Conservation (phyloP, 2,113 vertebrate species). For the Menura novaehollandiae region DNA sequence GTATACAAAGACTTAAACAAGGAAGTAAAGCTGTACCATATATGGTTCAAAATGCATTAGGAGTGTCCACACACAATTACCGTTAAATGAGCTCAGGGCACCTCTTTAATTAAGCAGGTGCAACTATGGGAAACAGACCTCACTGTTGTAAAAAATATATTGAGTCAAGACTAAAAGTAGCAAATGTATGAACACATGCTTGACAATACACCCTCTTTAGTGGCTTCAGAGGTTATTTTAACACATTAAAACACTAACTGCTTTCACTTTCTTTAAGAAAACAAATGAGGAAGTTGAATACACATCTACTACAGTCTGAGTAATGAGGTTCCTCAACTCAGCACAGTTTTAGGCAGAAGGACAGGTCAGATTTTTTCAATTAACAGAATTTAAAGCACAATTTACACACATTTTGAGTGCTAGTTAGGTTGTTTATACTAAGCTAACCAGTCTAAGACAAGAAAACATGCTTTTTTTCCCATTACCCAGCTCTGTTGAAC, state of each 20-base stretch:
- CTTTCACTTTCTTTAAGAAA: slow-evolving; percentile 39
- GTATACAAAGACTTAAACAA: not conserved
- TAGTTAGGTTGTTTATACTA: not conserved
- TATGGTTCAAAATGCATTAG: not conserved
- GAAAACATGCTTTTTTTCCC: not conserved
- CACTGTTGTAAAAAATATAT: not conserved
- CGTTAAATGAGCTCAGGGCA: not conserved
- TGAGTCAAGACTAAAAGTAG: not conserved
- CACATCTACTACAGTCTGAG: not conserved
- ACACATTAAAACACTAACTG: not conserved
- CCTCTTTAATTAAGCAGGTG: not conserved
- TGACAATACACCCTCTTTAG: not conserved
- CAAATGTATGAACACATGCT: not conserved
- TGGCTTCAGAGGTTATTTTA: not conserved
- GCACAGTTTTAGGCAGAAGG: not conserved
- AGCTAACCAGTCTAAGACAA: not conserved
- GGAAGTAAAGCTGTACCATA: not conserved
- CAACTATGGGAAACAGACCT: not conserved
- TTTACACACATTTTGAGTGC: not conserved
- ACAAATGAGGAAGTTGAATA: not conserved
- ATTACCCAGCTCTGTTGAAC: not conserved
- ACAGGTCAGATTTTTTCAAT: not conserved
- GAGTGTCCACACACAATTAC: not conserved
- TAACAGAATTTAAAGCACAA: not conserved
- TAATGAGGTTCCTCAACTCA: not conserved